Evolutionary conservation across 2,888 invertebrate species (phyloP).

Genomic region (Hermaeophaga mercurialis): DNA sequence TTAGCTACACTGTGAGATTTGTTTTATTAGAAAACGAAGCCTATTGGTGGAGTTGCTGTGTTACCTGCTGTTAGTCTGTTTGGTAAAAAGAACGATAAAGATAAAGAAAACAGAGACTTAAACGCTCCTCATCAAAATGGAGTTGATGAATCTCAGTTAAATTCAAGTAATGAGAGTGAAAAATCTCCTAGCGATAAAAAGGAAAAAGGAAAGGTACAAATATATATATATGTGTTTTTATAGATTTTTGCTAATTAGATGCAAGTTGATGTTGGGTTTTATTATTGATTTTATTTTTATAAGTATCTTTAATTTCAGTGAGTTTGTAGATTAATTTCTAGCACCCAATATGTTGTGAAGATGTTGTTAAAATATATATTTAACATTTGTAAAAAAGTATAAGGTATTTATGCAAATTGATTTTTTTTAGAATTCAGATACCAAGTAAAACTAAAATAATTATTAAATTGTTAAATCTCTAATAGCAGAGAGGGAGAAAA

Average conservation of each 20-base stretch:
- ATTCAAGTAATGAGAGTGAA: conserved; percentile 52
- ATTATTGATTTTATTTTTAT: conserved; percentile 15
- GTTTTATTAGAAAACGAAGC: conserved; percentile 56
- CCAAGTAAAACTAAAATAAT: no score
- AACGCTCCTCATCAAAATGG: conserved; percentile 55
- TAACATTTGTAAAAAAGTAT: no score
- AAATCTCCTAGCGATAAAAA: conserved; percentile 59
- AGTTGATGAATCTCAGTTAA: conserved; percentile 51
- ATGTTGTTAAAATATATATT: not conserved
- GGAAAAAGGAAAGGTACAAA: conserved; percentile 60
- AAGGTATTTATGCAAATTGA: no score
- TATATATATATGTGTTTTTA: not conserved
- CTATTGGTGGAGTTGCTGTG: conserved; percentile 82
- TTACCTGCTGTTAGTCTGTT: conserved; percentile 71
- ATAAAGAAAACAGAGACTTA: conserved; percentile 60
- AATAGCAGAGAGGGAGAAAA: no score
- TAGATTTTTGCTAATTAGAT: conserved; percentile 2
- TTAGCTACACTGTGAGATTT: conserved; percentile 19
- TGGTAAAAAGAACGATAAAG: conserved; percentile 64
- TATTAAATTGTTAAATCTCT: no score
- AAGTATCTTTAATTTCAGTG: not conserved
- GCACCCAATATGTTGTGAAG: not conserved
- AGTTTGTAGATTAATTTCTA: conserved; percentile 6
- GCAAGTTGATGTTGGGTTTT: conserved; percentile 15
- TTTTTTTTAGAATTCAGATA: no score